Conservation (phyloP, 30 jellyfish, hydroid and myxozoan genomes). For the Hydractinia symbiolongicarpus region DNA sequence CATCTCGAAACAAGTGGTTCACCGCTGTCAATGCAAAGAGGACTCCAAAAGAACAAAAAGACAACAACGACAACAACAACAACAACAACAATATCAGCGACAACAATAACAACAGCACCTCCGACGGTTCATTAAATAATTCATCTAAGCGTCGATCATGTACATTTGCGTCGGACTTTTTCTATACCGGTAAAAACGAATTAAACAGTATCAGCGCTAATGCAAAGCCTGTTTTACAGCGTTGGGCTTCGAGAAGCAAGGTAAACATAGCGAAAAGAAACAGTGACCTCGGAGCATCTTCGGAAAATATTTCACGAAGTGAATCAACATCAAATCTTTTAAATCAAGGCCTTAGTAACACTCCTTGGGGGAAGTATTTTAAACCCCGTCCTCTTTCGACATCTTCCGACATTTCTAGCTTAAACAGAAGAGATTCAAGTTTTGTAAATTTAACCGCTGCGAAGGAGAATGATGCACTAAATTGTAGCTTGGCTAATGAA, state of each 20-base stretch:
- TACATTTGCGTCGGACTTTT: conserved; percentile 6
- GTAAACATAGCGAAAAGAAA: not conserved
- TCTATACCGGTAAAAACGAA: conserved; percentile 5
- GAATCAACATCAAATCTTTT: not conserved
- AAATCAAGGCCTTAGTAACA: not conserved
- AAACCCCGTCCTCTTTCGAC: not conserved
- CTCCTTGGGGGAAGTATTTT: conserved; percentile 29
- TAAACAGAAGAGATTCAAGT: too few species aligned
- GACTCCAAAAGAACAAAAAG: conserved; percentile 2
- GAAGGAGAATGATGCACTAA: too few species aligned
- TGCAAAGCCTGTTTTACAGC: conserved; percentile 8
- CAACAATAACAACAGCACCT: not conserved
- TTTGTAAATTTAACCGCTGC: too few species aligned
- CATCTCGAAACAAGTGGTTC: conserved; percentile 4
- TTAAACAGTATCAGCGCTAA: not conserved
- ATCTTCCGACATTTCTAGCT: too few species aligned
- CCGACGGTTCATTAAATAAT: too few species aligned
- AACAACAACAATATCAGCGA: not conserved
- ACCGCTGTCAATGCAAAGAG: not conserved
- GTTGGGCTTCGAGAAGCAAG: conserved; percentile 14
- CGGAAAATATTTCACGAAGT: not conserved
- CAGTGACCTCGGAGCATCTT: conserved; percentile 16
- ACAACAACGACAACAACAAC: conserved; percentile 12
- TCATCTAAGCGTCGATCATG: not conserved
- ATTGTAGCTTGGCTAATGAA: too few species aligned